Conservation (phyloP, 2,797 vertebrate genomes). For the Pseudomugil gertrudae region DNA sequence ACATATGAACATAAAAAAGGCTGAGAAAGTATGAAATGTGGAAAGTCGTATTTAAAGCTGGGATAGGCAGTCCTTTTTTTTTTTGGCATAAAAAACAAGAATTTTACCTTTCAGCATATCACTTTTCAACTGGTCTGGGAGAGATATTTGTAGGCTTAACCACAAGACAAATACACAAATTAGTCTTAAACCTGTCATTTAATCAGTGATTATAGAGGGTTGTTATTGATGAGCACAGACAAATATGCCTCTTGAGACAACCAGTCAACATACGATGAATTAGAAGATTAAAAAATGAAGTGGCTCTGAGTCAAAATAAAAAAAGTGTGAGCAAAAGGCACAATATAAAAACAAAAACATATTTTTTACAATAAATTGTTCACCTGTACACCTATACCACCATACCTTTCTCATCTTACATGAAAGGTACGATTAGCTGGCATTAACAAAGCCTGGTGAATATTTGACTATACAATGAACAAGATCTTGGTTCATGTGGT, state of each 20-base stretch:
- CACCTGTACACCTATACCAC: neutral
- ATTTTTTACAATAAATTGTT: too few species aligned
- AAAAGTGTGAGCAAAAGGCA: neutral
- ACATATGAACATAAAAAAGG: neutral
- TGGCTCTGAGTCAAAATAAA: neutral
- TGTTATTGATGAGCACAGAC: neutral
- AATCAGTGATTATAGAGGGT: neutral
- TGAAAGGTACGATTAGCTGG: neutral
- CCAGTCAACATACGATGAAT: neutral
- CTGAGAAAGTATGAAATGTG: constrained; percentile 12
- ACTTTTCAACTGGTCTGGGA: neutral
- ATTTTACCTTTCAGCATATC: neutral
- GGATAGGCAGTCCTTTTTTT: neutral
- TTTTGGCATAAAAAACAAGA: neutral
- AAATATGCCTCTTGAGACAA: neutral
- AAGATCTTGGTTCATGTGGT: neutral
- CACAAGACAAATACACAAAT: neutral
- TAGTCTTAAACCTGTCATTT: neutral
- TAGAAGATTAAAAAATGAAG: neutral
- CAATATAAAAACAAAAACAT: neutral
- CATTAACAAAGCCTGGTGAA: constrained; percentile 2
- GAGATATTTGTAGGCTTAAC: neutral
- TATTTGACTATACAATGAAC: constrained; percentile 2
- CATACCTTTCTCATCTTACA: neutral
- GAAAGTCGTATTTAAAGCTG: constrained; percentile 13